Evolutionary conservation across 2,888 invertebrate species (phyloP).

Genomic region (Buathra laborator): DNA sequence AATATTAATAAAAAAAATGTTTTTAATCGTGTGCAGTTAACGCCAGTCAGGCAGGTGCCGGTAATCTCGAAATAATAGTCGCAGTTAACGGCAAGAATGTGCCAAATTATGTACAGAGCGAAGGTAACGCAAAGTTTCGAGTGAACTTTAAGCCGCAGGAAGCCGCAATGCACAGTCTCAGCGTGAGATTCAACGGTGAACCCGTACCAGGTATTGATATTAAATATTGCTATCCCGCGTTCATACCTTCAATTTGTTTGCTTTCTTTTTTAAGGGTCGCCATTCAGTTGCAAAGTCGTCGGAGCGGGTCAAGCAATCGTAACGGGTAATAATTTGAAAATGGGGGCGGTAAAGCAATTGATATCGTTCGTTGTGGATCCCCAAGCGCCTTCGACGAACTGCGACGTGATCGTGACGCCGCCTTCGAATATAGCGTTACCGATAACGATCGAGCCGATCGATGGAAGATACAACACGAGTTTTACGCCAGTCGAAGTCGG

Average conservation of each 20-base stretch:
- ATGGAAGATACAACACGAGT: slow-evolving; percentile 90
- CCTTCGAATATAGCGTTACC: slow-evolving; percentile 94
- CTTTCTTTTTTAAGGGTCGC: slow-evolving; percentile 89
- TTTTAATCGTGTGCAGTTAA: slow-evolving; percentile 88
- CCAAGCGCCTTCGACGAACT: slow-evolving; percentile 82
- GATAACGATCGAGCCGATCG: slow-evolving; percentile 89
- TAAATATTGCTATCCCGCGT: too few species aligned
- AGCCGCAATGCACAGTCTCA: slow-evolving; percentile 95
- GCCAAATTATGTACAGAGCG: slow-evolving; percentile 98
- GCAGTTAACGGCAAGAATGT: slow-evolving; percentile 98
- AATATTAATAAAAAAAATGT: neutral
- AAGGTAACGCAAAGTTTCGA: slow-evolving; percentile 97
- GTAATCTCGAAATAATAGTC: slow-evolving; percentile 98
- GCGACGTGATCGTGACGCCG: slow-evolving; percentile 89
- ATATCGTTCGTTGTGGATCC: slow-evolving; percentile 88
- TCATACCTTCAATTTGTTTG: neutral
- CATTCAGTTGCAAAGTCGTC: slow-evolving; percentile 96
- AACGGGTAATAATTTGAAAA: slow-evolving; percentile 89
- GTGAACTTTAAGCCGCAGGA: slow-evolving; percentile 98
- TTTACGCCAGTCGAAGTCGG: slow-evolving; percentile 96
- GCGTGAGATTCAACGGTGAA: slow-evolving; percentile 92
- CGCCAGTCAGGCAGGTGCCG: slow-evolving; percentile 97
- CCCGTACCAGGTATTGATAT: slow-evolving; percentile 87
- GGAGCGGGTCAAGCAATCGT: slow-evolving; percentile 89
- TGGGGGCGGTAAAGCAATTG: slow-evolving; percentile 89